These are phyloP conservation scores for Lycaon pictus DNA, from an alignment of 2,113 vertebrate genomes.

Conservation along the genomic window DNA sequence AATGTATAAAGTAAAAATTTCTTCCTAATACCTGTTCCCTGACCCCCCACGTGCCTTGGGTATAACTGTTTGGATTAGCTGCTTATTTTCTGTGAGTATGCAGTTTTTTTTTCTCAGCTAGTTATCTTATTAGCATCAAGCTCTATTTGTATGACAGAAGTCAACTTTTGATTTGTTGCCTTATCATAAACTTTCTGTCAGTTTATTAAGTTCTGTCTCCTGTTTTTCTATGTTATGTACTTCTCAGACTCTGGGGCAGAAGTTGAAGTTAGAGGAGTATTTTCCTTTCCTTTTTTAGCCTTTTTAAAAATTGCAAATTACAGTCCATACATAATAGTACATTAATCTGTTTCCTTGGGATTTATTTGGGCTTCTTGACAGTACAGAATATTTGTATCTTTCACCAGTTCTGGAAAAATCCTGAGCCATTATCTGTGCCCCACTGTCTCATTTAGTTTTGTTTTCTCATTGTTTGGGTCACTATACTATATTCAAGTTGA, in stretches of 20 bases:
- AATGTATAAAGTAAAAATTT: background rate
- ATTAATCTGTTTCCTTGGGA: background rate
- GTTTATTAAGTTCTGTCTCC: rapidly evolving
- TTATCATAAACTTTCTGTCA: rapidly evolving
- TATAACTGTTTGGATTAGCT: rapidly evolving
- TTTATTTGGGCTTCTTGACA: background rate
- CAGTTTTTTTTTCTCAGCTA: background rate
- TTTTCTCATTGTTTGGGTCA: background rate
- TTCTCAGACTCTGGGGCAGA: background rate
- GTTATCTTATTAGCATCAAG: background rate
- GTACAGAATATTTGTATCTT: background rate
- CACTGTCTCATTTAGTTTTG: background rate
- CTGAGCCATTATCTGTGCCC: rapidly evolving
- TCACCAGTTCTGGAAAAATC: background rate
- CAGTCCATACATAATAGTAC: rapidly evolving
- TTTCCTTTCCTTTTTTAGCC: background rate
- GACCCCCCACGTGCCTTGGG: background rate
- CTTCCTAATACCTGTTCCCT: background rate
- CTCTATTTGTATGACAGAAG: too few relatives aligned
- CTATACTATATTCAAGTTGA: rapidly evolving
- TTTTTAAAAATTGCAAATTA: background rate
- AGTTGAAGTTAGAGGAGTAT: background rate
- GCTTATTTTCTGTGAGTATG: background rate
- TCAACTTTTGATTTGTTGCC: background rate
- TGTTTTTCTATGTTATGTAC: rapidly evolving